Base-by-base conservation (phyloP, 2,888 invertebrate species). In the Amitus sp. region DNA sequence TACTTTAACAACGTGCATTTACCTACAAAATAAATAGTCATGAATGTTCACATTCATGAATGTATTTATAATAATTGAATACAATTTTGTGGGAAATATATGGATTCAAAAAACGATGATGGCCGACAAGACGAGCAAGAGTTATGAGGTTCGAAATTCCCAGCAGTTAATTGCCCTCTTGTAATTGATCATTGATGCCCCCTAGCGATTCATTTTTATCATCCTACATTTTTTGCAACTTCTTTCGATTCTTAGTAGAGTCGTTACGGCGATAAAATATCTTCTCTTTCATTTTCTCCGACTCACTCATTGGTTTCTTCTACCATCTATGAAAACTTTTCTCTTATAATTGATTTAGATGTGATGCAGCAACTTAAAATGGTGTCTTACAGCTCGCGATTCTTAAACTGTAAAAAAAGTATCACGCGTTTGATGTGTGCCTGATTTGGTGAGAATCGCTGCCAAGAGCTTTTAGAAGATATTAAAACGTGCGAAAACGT, bases 151-250 rank as follows among this genome's bases (percentile, higher is more conserved):
- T 69, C 58, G 66, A 70, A 70, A 77, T 77, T 77, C 75, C 72
- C 74, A 73, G 72, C 66, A 75, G 76, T 78, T 79, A 79, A 79
- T 78, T 79, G 79, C 78, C 74, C 68, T 66, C 62, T 57, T 61
- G 70, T 56, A 66, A 70, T 71, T 70, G 67, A 23, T 49, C 51
- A 68, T 69, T 54, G 40, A 65, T 67, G 64, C 69, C 64, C 65
- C 54, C 59, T 62, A 47, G 68, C 47, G 57, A 57, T 60, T 65
- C 56, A 47, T 56, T 56, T 62, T 48, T 57, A 42, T 47, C 55
- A 30, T 55, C 50, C n/a, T n/a, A n/a, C n/a, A 39, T 43, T 28
- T 45, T 48, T 45, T 51, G 48, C 46, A 51, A 52, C 61, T 62
- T 54, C 46, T 56, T 47, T 49, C 50, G 30, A 19, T 28, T 56